Conservation (phyloP, 1,140 invertebrate genomes). For the Melanaphis sacchari region DNA sequence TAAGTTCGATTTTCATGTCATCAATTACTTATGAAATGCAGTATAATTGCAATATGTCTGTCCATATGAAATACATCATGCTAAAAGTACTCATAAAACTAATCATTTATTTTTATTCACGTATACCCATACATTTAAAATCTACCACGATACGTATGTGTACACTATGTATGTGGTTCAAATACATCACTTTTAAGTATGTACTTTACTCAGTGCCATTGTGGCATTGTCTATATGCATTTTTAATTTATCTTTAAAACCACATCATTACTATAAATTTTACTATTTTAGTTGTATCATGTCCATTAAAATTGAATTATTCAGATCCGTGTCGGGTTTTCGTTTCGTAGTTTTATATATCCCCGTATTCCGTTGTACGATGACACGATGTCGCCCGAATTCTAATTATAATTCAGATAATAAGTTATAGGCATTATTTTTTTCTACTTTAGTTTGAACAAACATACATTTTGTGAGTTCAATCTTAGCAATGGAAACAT, state of each 20-base stretch:
- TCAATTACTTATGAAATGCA: background rate
- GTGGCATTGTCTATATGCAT: too few species aligned
- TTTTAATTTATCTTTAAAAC: background rate
- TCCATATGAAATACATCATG: background rate
- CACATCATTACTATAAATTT: background rate
- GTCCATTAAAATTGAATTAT: background rate
- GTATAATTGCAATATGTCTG: background rate
- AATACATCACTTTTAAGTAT: too few species aligned
- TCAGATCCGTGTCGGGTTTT: background rate
- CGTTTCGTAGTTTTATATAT: background rate
- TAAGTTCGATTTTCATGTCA: background rate
- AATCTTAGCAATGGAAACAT: conserved; percentile 14
- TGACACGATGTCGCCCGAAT: background rate
- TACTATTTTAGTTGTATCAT: background rate
- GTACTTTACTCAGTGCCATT: background rate
- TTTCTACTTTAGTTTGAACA: background rate
- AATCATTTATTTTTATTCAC: background rate
- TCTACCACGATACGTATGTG: too few species aligned
- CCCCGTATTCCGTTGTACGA: background rate
- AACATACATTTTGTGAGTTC: conserved; percentile 4
- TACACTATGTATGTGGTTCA: background rate
- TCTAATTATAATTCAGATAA: conserved; percentile 29
- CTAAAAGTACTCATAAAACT: background rate
- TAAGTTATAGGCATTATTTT: background rate
- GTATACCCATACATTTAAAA: too few species aligned